Evolutionary conservation across 1,140 invertebrate species (phyloP), one percentile per base, ranked within the genome.

Genomic region (Tribolium castaneum): DNA sequence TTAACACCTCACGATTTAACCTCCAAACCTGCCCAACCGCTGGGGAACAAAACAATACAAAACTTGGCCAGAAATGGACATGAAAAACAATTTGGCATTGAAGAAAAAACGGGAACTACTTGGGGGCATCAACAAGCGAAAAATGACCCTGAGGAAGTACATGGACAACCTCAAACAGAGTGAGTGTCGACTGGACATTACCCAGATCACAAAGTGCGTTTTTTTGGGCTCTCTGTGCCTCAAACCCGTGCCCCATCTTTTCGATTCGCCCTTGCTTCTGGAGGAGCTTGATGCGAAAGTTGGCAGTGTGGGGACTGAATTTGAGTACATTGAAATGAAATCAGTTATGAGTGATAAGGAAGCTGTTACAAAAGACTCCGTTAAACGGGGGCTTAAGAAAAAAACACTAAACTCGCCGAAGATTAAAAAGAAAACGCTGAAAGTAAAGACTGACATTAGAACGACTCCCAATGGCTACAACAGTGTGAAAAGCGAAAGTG

Each of bases 171-270:
- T 73, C 6, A 52, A 54, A n/a, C 71, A 52, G 9, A 54, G 52
- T 12, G 71, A 73, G 19, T 73, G 71, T 30, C 45, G 71, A 34
- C 30, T 73, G 16, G 71, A 73, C 12, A 73, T 73, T 6, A 73
- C 45, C n/a, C 71, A 73, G 34, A 73, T 73, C 6, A 73, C 71
- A 52, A 73, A 73, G 25, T 73, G 71, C 52, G 71, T 73, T 3
- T 73, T 73, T 54, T 12, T 73, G 16, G 71, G 49, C 2, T 73
- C 71, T 14, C 34, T 73, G 52, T 51, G 49, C 45, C 22, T 73
- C 5, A 73, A 73, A 73, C 71, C 71, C 2, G 71, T 73, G 22
- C 71, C 71, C 6, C 71, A 73, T 10, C 52, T 73, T 12, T 73
- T 73, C 12, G 71, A 73, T 52, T 73, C 49, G 6, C 71, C 71